Percentiles rank a stretch among this genome's conserved stretches.
These are phyloP conservation scores for Machimus atricapillus DNA, from an alignment of 2,888 invertebrate species.

Conservation along the genomic window DNA sequence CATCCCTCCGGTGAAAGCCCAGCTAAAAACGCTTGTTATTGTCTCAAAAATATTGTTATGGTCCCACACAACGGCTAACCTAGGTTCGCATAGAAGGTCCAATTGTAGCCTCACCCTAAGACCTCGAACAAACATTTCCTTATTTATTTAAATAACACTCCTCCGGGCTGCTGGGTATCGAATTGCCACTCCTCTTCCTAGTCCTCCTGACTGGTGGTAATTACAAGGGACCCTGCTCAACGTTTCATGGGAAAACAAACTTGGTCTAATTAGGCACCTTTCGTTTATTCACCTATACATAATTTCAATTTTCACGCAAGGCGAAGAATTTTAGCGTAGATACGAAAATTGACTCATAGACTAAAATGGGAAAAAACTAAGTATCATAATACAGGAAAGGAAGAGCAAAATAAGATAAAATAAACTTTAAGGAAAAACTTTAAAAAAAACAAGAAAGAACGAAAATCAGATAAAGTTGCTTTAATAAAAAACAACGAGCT, in stretches of 20 bases:
- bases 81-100: neutral
- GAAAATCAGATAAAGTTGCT: no score
- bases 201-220: neutral
- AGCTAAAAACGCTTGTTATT: neutral
- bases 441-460: no score
- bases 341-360: no score
- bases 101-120: neutral
- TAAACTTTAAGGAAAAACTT: no score
- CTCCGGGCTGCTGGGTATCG: neutral
- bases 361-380: no score
- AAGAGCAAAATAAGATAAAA: no score
- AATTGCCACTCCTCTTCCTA: neutral
- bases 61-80: neutral
- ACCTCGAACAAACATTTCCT: neutral
- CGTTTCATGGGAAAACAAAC: neutral
- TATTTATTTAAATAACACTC: neutral
- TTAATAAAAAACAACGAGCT: no score
- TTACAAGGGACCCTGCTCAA: neutral
- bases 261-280: neutral
- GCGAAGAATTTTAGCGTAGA: no score
- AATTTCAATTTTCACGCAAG: neutral
- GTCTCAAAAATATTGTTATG: neutral
- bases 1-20: neutral
- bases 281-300: neutral
- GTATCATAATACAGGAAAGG: no score